Conservation (phyloP, 2,797 vertebrate genomes). For the Scolopax rusticola region DNA sequence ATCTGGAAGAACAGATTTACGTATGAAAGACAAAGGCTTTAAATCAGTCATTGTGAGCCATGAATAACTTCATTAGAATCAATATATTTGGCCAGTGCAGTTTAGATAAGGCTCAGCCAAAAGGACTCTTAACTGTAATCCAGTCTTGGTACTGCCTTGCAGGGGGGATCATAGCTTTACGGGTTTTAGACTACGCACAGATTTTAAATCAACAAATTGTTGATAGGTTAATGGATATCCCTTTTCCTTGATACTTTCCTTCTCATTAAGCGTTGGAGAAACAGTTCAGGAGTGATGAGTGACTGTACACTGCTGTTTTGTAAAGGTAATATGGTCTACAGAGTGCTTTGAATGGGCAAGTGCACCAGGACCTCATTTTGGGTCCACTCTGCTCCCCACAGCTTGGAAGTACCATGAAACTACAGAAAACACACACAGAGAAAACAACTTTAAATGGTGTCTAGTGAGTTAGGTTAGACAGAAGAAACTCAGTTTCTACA, state of each 20-base stretch:
- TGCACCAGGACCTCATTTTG: not conserved
- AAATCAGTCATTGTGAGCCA: not conserved
- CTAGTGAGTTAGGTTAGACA: not conserved
- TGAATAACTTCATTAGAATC: not conserved
- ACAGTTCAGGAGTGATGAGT: not conserved
- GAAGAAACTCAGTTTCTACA: not conserved
- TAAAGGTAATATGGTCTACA: not conserved
- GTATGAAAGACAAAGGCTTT: not conserved
- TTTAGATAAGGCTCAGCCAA: not conserved
- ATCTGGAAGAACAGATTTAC: not conserved
- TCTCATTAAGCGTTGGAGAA: not conserved
- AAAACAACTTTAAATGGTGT: not conserved
- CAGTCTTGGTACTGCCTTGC: not conserved
- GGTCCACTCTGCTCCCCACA: not conserved
- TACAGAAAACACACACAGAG: not conserved
- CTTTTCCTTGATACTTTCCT: not conserved
- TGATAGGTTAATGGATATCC: not conserved
- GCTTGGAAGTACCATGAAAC: not conserved
- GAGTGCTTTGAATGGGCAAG: not conserved
- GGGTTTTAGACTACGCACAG: conserved; percentile 11
- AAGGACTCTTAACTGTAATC: not conserved
- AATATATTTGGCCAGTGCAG: not conserved
- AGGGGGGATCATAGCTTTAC: not conserved
- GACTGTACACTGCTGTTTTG: not conserved
- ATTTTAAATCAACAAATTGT: conserved; percentile 21